Base-by-base conservation (phyloP, 2,888 invertebrate genomes). In the Parthenolecanium corni region DNA sequence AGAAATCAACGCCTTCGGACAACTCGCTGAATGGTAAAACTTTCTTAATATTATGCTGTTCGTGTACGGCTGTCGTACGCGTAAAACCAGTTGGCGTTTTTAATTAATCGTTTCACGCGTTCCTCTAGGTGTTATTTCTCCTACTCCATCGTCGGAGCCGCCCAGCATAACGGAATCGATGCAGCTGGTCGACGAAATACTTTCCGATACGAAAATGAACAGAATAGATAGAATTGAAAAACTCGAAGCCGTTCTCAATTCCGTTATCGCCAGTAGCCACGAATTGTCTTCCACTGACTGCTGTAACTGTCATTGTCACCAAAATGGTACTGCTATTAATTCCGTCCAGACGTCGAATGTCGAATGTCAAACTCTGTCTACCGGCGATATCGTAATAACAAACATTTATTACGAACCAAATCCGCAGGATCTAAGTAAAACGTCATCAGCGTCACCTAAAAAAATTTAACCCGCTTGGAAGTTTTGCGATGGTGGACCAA, bases 321-420 rank as follows among this genome's bases (percentile, higher is more conserved):
- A 46, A 77, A 77, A 69, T 76, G 76, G 72, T 75, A 76, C 67
- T 74, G n/a, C n/a, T n/a, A 78, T 68, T 76, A 76, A 64, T 23
- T 74, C 75, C 54, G 58, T 51, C 14, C 5, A 47, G 16, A 79
- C 52, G 6, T 42, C 47, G 11, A 81, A 82, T 69, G 79, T 82
- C 65, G 83, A 82, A 36, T 84, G 86, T 64, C 92, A 93, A 75
- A 92, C 92, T 1, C 77, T 90, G 52, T 90, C 90, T 72, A 92
- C 92, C 18, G 92, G 92, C 54, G 92, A 92, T 73, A 88, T 93
- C 71, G 91, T 91, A 62, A 89, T 92, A 70, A 91, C 90, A 49
- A 85, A 87, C 75, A 88, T 91, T 70, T 83, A 77, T 71, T 78
- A 78, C 69, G 78, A 77, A 47, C 80, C 80, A 68, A 80, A 80